Conservation (phyloP, 2,888 invertebrate genomes). For the Calameuta pallipes region DNA sequence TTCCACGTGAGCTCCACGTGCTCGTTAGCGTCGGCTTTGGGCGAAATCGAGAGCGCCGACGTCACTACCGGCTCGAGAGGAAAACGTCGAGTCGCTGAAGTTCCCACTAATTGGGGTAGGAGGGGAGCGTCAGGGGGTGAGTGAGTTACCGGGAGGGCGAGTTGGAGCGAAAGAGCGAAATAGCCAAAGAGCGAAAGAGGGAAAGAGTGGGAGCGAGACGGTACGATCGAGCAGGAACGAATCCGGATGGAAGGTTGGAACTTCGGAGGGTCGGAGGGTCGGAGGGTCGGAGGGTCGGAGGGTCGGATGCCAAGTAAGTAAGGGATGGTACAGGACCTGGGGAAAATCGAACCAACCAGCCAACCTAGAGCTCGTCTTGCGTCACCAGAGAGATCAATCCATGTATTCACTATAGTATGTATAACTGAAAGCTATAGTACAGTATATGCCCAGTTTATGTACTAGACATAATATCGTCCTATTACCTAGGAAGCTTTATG, state of each 20-base stretch:
- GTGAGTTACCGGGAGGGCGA: too few relatives aligned
- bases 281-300: too few relatives aligned
- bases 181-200: too few relatives aligned
- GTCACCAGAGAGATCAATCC: background rate
- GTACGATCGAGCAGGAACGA: too few relatives aligned
- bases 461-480: too few relatives aligned
- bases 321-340: slow-evolving; percentile 27
- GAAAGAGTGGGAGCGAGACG: too few relatives aligned
- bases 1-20: slow-evolving; percentile 65
- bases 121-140: background rate
- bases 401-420: background rate
- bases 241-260: too few relatives aligned
- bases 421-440: background rate
- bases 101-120: slow-evolving; percentile 29
- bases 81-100: slow-evolving; percentile 28
- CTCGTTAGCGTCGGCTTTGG: slow-evolving; percentile 66
- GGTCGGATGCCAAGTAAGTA: too few relatives aligned
- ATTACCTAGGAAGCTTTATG: slow-evolving; percentile 26
- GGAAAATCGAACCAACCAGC: slow-evolving; percentile 49
- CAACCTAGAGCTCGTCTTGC: slow-evolving; percentile 24
- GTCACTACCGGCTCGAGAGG: slow-evolving; percentile 36
- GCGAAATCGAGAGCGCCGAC: slow-evolving; percentile 61
- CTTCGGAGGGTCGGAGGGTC: too few relatives aligned
- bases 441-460: slow-evolving; percentile 31
- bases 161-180: too few relatives aligned